phyloP scores from a whole-genome alignment of 2,888 invertebrate genomes.

The Caenorhabditis angaria region DNA sequence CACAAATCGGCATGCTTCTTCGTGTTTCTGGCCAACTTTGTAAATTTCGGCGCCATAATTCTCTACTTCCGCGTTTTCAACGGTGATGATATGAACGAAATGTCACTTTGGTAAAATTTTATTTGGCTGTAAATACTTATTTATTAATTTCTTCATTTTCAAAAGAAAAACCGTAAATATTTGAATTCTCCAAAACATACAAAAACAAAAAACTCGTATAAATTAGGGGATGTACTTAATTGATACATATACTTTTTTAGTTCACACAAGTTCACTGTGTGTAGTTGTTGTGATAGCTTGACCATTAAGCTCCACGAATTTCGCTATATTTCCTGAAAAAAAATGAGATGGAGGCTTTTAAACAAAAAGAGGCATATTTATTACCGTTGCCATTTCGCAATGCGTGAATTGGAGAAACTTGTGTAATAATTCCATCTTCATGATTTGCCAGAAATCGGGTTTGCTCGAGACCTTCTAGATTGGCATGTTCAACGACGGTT shows the following conservation, averaged over 20 bases:
- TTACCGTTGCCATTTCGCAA: conserved; percentile 33
- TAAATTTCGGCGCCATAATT: conserved; percentile 58
- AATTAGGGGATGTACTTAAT: background rate
- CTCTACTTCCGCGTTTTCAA: conserved; percentile 65
- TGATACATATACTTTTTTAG: background rate
- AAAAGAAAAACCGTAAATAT: background rate
- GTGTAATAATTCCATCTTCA: conserved; percentile 29
- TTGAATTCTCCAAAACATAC: background rate
- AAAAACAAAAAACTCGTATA: conserved; percentile 1
- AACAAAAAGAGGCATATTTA: background rate
- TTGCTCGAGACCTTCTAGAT: conserved; percentile 42
- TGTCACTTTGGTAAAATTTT: conserved; percentile 58
- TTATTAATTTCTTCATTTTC: conserved; percentile 12
- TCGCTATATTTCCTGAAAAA: conserved; percentile 1
- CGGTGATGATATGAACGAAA: conserved; percentile 58
- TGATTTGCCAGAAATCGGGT: conserved; percentile 44
- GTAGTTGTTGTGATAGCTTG: background rate
- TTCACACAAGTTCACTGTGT: background rate
- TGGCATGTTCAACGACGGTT: conserved; percentile 25
- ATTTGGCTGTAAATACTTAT: conserved; percentile 8
- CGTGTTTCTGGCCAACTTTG: conserved; percentile 63
- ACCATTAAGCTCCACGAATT: background rate
- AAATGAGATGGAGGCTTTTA: no score
- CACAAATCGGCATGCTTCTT: conserved; percentile 48
- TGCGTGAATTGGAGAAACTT: conserved; percentile 42